These are phyloP conservation scores for Protobothrops mucrosquamatus DNA, from an alignment of 2,113 vertebrate species.

Conservation along the genomic window DNA sequence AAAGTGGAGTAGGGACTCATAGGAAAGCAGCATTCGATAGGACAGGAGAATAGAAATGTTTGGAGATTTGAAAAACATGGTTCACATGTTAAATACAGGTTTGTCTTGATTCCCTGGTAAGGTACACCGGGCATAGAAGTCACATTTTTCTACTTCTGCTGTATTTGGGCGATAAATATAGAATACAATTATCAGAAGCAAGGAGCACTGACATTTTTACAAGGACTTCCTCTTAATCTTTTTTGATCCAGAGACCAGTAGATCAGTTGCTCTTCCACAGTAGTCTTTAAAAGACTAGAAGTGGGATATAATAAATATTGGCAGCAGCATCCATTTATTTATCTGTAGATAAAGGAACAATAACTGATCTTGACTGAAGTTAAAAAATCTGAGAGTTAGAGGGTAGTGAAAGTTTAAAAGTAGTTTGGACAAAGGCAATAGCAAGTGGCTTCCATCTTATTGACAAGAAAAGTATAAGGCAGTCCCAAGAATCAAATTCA, in stretches of 20 bases:
- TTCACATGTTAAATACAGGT: neutral
- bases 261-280: neutral
- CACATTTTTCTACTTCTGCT: neutral
- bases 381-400: neutral
- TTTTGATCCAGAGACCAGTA: neutral
- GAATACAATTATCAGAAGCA: neutral
- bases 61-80: neutral
- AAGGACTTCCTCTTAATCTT: neutral
- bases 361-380: neutral
- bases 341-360: neutral
- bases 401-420: neutral
- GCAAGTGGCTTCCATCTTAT: neutral
- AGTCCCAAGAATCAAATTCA: neutral
- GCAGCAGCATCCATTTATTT: neutral
- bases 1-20: neutral
- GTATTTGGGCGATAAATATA: neutral
- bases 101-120: neutral
- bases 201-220: neutral
- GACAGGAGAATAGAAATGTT: neutral
- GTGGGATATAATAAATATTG: neutral
- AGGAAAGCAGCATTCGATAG: neutral
- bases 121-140: neutral
- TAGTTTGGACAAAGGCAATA: neutral
- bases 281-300: neutral
- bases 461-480: neutral